phyloP scores from a whole-genome alignment of 92 coral and sea anemone species.

The Ricordea florida region DNA sequence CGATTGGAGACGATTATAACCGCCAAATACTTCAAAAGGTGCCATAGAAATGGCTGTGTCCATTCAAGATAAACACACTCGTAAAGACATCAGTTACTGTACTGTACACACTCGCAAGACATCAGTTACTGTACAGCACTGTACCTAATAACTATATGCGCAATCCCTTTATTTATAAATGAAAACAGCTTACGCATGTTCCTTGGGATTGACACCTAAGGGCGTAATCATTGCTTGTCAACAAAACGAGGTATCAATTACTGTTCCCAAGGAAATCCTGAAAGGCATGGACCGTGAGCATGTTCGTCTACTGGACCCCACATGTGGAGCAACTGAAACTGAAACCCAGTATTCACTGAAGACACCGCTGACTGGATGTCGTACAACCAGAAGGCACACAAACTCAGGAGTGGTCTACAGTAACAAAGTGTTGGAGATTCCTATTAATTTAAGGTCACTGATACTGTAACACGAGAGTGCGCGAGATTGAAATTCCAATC shows the following conservation, averaged over 20 bases:
- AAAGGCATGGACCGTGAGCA: conserved; percentile 64
- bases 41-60: too few species aligned
- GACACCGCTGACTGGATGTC: conserved; percentile 65
- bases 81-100: too few species aligned
- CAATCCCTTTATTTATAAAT: too few species aligned
- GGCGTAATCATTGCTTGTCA: conserved; percentile 61
- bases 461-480: conserved; percentile 64
- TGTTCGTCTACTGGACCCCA: conserved; percentile 60
- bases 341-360: conserved; percentile 59
- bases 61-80: too few species aligned
- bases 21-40: too few species aligned
- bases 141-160: too few species aligned
- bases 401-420: conserved; percentile 60
- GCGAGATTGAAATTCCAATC: conserved; percentile 67
- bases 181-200: too few species aligned
- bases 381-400: conserved; percentile 63
- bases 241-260: conserved; percentile 63
- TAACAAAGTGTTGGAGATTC: conserved; percentile 67
- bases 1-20: too few species aligned
- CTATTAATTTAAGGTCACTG: conserved; percentile 33
- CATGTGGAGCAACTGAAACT: conserved; percentile 60
- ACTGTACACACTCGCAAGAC: too few species aligned
- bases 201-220: conserved; percentile 15
- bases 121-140: too few species aligned
- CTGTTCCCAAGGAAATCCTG: conserved; percentile 65